phyloP scores from a whole-genome alignment of 2,797 vertebrate species.

The Melanitta fusca region DNA sequence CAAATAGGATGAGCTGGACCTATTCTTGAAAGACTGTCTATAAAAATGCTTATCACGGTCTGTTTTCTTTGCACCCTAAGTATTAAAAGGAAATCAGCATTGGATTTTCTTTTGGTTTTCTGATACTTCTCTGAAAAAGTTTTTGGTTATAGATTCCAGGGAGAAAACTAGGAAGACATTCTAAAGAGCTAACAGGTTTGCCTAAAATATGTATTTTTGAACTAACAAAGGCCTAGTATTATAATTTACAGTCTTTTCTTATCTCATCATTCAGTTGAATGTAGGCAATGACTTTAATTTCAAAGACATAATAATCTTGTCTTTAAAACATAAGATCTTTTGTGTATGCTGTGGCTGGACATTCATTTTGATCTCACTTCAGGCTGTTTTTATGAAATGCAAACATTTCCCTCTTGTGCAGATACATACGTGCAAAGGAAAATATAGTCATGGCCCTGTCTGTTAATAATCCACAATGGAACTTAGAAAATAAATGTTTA shows the following conservation, averaged over 20 bases:
- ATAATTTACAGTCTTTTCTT: constrained; percentile 25
- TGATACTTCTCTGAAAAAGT: neutral
- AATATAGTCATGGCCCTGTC: constrained; percentile 14
- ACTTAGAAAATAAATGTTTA: constrained; percentile 53
- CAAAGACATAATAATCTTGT: constrained; percentile 57
- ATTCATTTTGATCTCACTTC: constrained; percentile 57
- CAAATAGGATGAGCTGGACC: neutral
- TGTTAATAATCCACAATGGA: neutral
- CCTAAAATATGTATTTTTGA: neutral
- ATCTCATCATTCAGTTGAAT: constrained; percentile 23
- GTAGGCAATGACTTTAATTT: constrained; percentile 30
- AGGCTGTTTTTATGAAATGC: constrained; percentile 51
- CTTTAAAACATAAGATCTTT: constrained; percentile 57
- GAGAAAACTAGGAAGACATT: neutral
- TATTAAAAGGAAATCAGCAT: neutral
- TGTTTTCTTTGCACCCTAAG: neutral
- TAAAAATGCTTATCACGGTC: neutral
- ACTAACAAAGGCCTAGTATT: constrained; percentile 18
- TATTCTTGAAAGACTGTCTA: neutral
- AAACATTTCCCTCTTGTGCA: constrained; percentile 60
- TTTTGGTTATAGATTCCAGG: neutral
- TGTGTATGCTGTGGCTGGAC: constrained; percentile 48
- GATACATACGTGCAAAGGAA: constrained; percentile 29
- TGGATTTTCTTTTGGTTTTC: neutral
- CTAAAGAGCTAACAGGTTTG: neutral